Conservation (phyloP, 2,888 invertebrate genomes). For the Vanessa cardui region DNA sequence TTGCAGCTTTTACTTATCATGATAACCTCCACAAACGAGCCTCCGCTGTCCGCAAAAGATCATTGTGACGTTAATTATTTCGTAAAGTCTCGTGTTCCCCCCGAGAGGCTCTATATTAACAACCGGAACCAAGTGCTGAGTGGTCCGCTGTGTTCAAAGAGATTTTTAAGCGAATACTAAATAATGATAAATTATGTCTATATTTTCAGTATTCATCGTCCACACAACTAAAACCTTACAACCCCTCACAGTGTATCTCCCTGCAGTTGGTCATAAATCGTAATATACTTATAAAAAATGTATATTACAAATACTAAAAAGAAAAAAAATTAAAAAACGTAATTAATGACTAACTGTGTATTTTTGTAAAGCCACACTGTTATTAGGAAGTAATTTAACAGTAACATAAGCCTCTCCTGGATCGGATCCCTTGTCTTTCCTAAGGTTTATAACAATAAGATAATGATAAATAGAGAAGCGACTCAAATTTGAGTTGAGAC, state of each 20-base stretch:
- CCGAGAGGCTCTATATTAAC: slow-evolving; percentile 6
- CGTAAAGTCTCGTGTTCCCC: slow-evolving; percentile 4
- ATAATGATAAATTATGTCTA: neutral
- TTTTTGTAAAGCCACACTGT: too few relatives aligned
- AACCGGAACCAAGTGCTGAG: neutral
- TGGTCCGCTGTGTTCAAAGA: neutral
- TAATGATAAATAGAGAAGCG: too few relatives aligned
- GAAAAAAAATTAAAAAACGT: too few relatives aligned
- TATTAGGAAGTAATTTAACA: too few relatives aligned
- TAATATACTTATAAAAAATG: too few relatives aligned
- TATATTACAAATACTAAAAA: too few relatives aligned
- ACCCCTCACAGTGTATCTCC: neutral
- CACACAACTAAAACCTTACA: neutral
- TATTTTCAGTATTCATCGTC: neutral
- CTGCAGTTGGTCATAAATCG: too few relatives aligned
- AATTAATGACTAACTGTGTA: too few relatives aligned
- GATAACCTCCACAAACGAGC: neutral
- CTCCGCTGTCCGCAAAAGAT: neutral
- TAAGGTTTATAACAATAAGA: too few relatives aligned
- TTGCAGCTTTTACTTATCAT: neutral
- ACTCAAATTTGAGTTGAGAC: too few relatives aligned
- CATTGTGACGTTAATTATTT: slow-evolving; percentile 7
- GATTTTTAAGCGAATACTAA: neutral
- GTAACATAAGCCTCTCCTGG: too few relatives aligned
- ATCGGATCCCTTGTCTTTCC: too few relatives aligned